These are phyloP conservation scores for Phymorhynchus buccinoides DNA, from an alignment of 1,140 invertebrate species.

Conservation along the genomic window DNA sequence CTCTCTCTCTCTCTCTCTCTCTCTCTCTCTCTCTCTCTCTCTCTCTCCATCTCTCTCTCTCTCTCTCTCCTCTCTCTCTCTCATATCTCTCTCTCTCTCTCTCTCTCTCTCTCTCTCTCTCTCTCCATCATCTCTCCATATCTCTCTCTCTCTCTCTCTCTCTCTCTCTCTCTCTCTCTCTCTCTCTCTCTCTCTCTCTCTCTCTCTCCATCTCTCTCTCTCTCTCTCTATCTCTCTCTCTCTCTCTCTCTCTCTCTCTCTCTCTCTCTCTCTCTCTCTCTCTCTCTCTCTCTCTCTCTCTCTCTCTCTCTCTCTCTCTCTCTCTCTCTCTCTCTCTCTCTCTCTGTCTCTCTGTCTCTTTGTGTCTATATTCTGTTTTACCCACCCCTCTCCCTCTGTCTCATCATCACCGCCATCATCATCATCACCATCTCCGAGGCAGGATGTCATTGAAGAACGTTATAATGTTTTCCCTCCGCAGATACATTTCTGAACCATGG, in stretches of 20 bases:
- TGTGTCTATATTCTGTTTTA: neutral
- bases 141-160: no score
- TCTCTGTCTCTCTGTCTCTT: neutral
- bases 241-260: neutral
- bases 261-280: neutral
- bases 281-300: constrained; percentile 13
- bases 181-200: neutral
- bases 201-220: no score
- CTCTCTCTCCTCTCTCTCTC: neutral
- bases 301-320: constrained; percentile 13
- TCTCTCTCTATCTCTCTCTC: no score
- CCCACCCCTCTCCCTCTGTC: neutral
- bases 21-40: constrained; percentile 15
- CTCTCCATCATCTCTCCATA: no score
- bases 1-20: neutral
- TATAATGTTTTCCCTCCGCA: no score
- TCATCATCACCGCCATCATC: no score
- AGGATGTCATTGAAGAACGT: no score
- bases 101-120: no score
- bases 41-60: constrained; percentile 9
- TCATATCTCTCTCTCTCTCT: neutral
- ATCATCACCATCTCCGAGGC: no score
- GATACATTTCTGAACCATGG: no score
- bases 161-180: neutral
- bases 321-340: neutral